A percentile compares a stretch with the other conserved stretches of the same genome.
These are phyloP conservation scores for Pantherophis vulpinus DNA, from an alignment of 2,797 vertebrate species.

Conservation along the genomic window DNA sequence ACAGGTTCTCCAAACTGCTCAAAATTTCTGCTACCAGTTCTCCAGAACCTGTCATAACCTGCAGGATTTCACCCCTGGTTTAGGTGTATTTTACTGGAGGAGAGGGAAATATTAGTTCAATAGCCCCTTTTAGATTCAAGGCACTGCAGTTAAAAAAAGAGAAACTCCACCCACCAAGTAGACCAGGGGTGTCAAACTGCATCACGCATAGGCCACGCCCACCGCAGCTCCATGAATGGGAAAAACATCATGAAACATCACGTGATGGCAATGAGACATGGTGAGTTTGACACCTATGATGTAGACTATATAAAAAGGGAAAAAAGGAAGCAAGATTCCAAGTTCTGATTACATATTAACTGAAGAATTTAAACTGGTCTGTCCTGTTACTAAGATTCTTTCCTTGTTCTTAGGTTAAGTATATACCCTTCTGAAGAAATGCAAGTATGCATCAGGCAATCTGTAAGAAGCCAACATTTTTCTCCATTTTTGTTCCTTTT, in stretches of 20 bases:
- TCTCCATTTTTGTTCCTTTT: neutral
- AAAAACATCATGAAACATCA: too few relatives aligned
- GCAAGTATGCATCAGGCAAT: neutral
- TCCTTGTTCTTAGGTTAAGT: neutral
- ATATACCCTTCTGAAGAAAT: neutral
- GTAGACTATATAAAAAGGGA: neutral
- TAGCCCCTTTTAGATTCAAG: neutral
- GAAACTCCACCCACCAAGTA: neutral
- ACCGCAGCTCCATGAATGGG: too few relatives aligned
- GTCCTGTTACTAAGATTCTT: neutral
- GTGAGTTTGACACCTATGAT: too few relatives aligned
- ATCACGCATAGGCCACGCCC: too few relatives aligned
- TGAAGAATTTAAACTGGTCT: neutral
- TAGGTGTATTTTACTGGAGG: neutral
- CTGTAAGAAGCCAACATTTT: neutral
- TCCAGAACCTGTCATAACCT: too few relatives aligned
- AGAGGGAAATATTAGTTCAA: neutral
- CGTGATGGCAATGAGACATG: fast-evolving
- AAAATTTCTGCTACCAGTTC: too few relatives aligned
- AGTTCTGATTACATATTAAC: neutral
- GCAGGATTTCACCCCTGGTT: neutral
- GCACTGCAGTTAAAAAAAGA: neutral
- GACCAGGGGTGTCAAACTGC: neutral
- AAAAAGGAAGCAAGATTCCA: neutral
- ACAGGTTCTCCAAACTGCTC: too few relatives aligned